Evolutionary conservation across 2,888 invertebrate species (phyloP).

Genomic region (Acronicta leporina): DNA sequence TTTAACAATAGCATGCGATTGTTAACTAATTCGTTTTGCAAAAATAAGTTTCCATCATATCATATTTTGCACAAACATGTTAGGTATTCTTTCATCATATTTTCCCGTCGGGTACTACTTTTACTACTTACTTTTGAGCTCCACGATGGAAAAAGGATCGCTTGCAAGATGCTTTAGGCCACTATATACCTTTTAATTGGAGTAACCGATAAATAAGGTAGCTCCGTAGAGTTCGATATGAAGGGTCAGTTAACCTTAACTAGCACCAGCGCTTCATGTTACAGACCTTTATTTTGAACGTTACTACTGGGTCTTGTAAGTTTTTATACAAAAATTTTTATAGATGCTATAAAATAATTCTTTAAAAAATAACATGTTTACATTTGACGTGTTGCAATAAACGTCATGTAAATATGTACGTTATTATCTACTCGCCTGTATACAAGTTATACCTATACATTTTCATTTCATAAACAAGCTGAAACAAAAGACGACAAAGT

Average conservation of each 20-base stretch:
- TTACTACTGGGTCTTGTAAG: slow-evolving; percentile 1
- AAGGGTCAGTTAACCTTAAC: background rate
- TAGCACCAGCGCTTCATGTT: slow-evolving; percentile 1
- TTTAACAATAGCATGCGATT: too few relatives aligned
- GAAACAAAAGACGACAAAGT: slow-evolving; percentile 75
- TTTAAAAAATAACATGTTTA: slow-evolving; percentile 4
- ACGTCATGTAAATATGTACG: slow-evolving; percentile 2
- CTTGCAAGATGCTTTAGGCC: slow-evolving; percentile 61
- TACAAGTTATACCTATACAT: slow-evolving; percentile 49
- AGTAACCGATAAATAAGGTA: slow-evolving; percentile 43
- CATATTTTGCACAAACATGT: too few relatives aligned
- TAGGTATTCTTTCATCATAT: too few relatives aligned
- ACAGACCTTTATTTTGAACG: slow-evolving; percentile 13
- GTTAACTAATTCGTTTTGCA: too few relatives aligned
- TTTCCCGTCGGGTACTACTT: too few relatives aligned
- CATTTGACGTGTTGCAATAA: slow-evolving; percentile 6
- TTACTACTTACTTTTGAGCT: slow-evolving; percentile 55
- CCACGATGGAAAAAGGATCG: slow-evolving; percentile 42
- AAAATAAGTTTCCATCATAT: too few relatives aligned
- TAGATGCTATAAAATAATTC: slow-evolving; percentile 3
- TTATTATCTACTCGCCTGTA: slow-evolving; percentile 30
- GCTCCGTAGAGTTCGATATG: background rate
- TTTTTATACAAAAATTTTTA: slow-evolving; percentile 7
- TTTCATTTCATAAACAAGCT: slow-evolving; percentile 71
- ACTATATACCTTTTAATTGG: slow-evolving; percentile 48